Evolutionary conservation across 2,797 vertebrate genomes (phyloP).

Genomic region (Halcyon smyrnensis): DNA sequence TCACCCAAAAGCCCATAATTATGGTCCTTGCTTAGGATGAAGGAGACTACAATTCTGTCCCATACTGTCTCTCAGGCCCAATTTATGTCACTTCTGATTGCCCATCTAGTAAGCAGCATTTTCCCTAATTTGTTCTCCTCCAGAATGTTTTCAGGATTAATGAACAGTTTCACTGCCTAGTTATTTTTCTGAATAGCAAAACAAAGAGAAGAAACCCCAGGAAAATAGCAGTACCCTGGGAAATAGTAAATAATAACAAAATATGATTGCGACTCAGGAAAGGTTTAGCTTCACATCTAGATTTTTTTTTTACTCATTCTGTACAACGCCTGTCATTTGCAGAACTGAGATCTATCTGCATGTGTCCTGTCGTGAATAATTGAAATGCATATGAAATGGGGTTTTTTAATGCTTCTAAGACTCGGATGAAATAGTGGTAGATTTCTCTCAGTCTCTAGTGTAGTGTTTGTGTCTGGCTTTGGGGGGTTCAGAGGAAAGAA

Average conservation of each 20-base stretch:
- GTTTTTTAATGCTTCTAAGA: neutral
- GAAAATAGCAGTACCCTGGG: neutral
- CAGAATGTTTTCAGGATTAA: neutral
- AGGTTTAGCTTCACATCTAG: neutral
- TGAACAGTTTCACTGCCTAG: neutral
- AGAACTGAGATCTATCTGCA: neutral
- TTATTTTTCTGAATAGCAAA: neutral
- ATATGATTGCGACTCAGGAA: neutral
- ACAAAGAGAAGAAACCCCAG: neutral
- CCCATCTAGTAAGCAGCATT: neutral
- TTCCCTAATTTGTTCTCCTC: neutral
- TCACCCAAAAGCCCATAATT: neutral
- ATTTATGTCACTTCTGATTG: neutral
- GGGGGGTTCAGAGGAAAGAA: neutral
- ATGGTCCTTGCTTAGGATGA: neutral
- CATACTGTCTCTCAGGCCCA: neutral
- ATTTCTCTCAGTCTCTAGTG: neutral
- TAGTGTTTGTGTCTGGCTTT: neutral
- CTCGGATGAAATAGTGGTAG: neutral
- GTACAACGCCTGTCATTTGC: neutral
- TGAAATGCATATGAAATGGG: neutral
- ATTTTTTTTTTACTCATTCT: neutral
- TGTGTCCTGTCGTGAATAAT: neutral
- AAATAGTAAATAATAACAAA: neutral
- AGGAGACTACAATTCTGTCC: neutral